Conservation (phyloP, 2,797 vertebrate species). For the Notolepis coatsorum region DNA sequence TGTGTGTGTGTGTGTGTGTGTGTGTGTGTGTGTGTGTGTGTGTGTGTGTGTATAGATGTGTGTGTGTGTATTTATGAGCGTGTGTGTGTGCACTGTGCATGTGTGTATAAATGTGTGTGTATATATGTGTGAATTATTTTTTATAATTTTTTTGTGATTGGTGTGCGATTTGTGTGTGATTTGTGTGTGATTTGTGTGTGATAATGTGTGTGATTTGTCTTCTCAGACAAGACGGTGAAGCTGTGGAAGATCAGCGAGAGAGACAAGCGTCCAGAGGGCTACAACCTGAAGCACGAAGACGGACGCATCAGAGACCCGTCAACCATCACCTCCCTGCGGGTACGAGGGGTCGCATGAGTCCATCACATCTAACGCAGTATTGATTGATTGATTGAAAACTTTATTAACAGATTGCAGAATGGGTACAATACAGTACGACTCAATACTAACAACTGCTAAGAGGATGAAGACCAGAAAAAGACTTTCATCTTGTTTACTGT, state of each 20-base stretch:
- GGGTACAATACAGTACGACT: no score
- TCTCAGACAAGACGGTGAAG: slow-evolving; percentile 94
- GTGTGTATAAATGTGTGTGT: background rate
- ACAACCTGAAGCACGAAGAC: slow-evolving; percentile 98
- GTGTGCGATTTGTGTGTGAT: background rate
- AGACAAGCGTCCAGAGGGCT: slow-evolving; percentile 96
- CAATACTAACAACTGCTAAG: no score
- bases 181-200: slow-evolving; percentile 20
- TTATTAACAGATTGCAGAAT: no score
- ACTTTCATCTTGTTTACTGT: no score
- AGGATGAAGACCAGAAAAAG: no score
- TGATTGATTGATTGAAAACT: no score
- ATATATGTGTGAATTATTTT: background rate
- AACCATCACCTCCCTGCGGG: slow-evolving; percentile 94
- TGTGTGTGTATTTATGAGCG: background rate
- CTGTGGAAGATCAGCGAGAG: slow-evolving; percentile 99
- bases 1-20: slow-evolving; percentile 14
- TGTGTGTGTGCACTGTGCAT: background rate
- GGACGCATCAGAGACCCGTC: slow-evolving; percentile 94
- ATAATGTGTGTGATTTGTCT: slow-evolving; percentile 38
- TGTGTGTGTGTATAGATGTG: slow-evolving; percentile 5
- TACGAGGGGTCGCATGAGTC: slow-evolving; percentile 75
- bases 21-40: slow-evolving; percentile 6
- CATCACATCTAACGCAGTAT: no score
- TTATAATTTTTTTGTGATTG: no score